Base-by-base conservation (phyloP, 2,113 vertebrate genomes). In the Pseudolaguvia tuberculata region DNA sequence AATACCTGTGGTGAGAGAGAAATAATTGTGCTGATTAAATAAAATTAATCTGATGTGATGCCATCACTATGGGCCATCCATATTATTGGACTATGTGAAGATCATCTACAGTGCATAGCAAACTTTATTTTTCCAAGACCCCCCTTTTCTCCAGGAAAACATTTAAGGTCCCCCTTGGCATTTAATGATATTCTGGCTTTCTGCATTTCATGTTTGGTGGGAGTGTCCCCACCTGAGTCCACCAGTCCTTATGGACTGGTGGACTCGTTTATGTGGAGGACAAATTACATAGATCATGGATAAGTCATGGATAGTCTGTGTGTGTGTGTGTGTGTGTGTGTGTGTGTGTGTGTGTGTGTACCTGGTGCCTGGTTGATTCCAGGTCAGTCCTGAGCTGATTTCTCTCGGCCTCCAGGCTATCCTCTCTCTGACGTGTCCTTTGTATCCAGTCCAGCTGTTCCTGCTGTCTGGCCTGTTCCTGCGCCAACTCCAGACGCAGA, bases 401-500 rank as follows among this genome's bases (percentile, higher is more conserved):
- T 2, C 78, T 68, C 66, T 85, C 81, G n/a, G n/a, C 42, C 51
- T 88, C 79, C 68, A 86, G 52, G 3, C 35, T 8, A 8, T 67
- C 76, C 5, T 53, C 84, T 70, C 23, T 66, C 5, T 84, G 83
- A 75, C 80, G 81, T 21, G 50, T 63, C 61, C 73, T 78, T 62
- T 80, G 84, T 45, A 82, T 18, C 25, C 86, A 77, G 14, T 73
- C 59, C 62, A 79, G 82, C 56, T 86, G 84, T 18, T 86, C 84
- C 9, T 85, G 72, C 4, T 87, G 79, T 55, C 20, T 1, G 0
- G 2, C 55, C 66, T 80, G 84, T 52, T 81, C 69, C 10, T 84
- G 80, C 45, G 75, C 56, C 73, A 86, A 74, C 35, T 91, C 84
- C 7, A 78, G 83, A 27, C 82, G 77, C 27, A 90, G 80, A 18